Evolutionary conservation across 2,888 invertebrate species (phyloP), one percentile per base, ranked within the genome.

Genomic region (Oxyteleia sp.): DNA sequence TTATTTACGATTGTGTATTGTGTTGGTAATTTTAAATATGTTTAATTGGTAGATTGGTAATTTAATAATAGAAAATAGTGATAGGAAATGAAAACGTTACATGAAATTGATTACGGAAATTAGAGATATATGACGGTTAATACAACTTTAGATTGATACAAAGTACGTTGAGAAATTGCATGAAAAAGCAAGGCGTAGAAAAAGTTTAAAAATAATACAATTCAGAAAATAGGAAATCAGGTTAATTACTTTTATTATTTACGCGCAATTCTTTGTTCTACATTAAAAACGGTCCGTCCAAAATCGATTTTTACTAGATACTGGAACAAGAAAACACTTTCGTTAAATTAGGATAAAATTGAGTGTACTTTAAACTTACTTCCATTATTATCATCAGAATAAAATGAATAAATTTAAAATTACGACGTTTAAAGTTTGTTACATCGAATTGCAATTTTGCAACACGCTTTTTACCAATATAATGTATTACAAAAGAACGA

Each of bases 21-120:
- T 35, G 18, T 26, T 53, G 7, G 45, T 26, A 20, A 74, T 41
- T 23, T 49, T 61, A 47, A 74, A 74, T 53, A 74, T 35, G 53
- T 32, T 72, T 13, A 15, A 8, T 3, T 45, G 38, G 41, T 72
- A 49, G 18, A 41, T 51, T 32, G 18, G 51, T 72, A 61, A 61
- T 72, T 29, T 13, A 51, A 18, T 26, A 26, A 59, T 49, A 59
- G 35, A 23, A 71, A 69, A 13, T 15, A 29, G 47, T n/a, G 20
- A 10, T 41, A 18, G 29, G 32, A 68, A 55, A 68, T 41, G 41
- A 43, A 49, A 49, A 16, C 38, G 43, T 64, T 64, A 49, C 13
- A 13, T 13, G 16, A 51, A 51, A 51, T 38, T 38, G 38, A 66
- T 51, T 51, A 38, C 13, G 10, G 5, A 26, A 45, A 51, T 63